Evolutionary conservation across 2,797 vertebrate species (phyloP), one percentile per base, ranked within the genome.

Genomic region (Lacerta bilineata): DNA sequence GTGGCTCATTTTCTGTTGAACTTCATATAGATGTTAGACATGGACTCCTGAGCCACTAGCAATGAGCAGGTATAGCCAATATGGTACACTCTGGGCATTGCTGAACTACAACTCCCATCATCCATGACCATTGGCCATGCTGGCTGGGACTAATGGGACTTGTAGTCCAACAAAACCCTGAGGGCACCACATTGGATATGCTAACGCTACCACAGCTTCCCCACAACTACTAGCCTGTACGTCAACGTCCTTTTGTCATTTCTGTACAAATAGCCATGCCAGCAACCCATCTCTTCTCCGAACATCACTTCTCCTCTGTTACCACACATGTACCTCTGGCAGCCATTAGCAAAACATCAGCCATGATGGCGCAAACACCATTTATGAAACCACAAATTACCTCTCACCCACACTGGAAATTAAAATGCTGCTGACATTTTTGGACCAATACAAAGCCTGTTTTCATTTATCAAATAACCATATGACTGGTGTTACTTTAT

Each of bases 311-410:
- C 80, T 69, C 89, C 18, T 0, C 85, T 39, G 82, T 84, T 68
- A 36, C 84, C 85, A 46, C 25, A 0, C 93, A 92, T 87, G 88
- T 80, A 27, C 2, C 4, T 87, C 85, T 93, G 90, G 91, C 93
- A 93, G 90, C 93, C 92, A 87, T 93, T 93, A 93, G 33, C 92
- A 92, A 93, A 93, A 91, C 93, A 94, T 43, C 90, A 94, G 93
- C 92, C 88, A 77, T 6, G 3, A 69, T 84, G 86, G 85, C 82
- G 87, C 91, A 91, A 93, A 91, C 83, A 88, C 91, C 83, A 91
- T 94, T 95, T 92, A 93, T 92, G 92, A 94, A 96, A 94, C 93
- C 91, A 88, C 92, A 95, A 91, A 93, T 95, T 95, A 91, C 91
- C 83, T 95, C 95, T 94, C 80, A 72, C 94, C 91, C 94, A 90